These are phyloP conservation scores for Philhelius pedissequus DNA, from an alignment of 2,888 invertebrate genomes.

Conservation along the genomic window DNA sequence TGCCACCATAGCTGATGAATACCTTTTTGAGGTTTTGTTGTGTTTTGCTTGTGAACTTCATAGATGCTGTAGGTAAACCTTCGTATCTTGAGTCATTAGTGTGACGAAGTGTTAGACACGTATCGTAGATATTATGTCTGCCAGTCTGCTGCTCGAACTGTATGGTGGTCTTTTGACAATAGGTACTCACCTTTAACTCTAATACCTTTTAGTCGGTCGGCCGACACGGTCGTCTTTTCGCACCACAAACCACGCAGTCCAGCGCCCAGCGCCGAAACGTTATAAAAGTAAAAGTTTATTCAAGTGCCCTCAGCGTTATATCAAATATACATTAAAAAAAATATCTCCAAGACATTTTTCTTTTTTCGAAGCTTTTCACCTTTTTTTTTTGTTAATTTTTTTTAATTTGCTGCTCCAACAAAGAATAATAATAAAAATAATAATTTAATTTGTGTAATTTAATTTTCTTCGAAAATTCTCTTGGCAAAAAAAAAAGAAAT, in stretches of 20 bases:
- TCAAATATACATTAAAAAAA: too few relatives aligned
- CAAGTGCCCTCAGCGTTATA: slow-evolving; percentile 13
- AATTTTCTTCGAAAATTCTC: slow-evolving; percentile 9
- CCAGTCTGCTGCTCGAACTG: background rate
- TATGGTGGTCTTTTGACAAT: slow-evolving; percentile 34
- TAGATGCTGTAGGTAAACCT: slow-evolving; percentile 49
- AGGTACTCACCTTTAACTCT: slow-evolving; percentile 46
- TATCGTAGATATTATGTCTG: background rate
- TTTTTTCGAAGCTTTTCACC: slow-evolving; percentile 42
- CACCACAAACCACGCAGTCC: slow-evolving; percentile 22
- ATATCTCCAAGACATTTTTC: slow-evolving; percentile 13
- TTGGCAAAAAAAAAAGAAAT: slow-evolving; percentile 49
- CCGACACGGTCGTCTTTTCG: slow-evolving; percentile 60
- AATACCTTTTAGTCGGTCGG: slow-evolving; percentile 57
- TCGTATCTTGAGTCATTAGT: slow-evolving; percentile 57
- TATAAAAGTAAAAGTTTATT: slow-evolving; percentile 49
- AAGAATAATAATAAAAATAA: background rate
- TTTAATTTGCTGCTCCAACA: background rate
- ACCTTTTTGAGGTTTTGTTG: slow-evolving; percentile 26
- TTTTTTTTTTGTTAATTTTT: background rate
- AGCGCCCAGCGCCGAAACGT: background rate
- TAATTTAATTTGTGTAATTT: background rate
- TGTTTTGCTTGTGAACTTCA: slow-evolving; percentile 52
- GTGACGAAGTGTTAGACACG: slow-evolving; percentile 44
- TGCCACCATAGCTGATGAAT: background rate